phyloP scores from a whole-genome alignment of 2,888 invertebrate species.

The Xestia c-nigrum region DNA sequence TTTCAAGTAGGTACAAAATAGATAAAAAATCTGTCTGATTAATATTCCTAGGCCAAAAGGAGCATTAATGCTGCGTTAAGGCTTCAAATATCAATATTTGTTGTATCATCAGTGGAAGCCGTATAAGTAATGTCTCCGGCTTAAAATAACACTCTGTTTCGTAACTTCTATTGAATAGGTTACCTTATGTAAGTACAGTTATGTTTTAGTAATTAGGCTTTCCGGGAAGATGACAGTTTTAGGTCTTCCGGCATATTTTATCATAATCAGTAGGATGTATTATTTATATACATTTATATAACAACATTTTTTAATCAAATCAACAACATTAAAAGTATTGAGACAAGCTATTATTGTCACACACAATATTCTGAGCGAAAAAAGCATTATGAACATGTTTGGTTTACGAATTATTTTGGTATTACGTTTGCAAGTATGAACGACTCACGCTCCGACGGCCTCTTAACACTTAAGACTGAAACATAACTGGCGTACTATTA shows the following conservation, averaged over 20 bases:
- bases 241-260: not conserved
- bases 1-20: not conserved
- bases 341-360: not conserved
- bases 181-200: not conserved
- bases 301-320: not conserved
- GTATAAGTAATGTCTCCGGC: not conserved
- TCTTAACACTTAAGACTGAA: too few relatives aligned
- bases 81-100: conserved; percentile 46
- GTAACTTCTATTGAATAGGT: not conserved
- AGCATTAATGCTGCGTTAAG: not conserved
- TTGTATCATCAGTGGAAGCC: conserved; percentile 21
- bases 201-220: not conserved
- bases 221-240: not conserved
- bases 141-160: conserved; percentile 12
- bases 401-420: too few relatives aligned
- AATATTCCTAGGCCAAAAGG: not conserved
- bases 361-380: not conserved
- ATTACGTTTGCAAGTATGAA: too few relatives aligned
- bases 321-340: not conserved
- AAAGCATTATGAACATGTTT: too few relatives aligned
- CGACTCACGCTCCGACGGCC: too few relatives aligned
- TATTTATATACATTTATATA: too few relatives aligned
- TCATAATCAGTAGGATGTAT: not conserved
- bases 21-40: not conserved
- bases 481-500: too few relatives aligned